Evolutionary conservation across 1,140 invertebrate genomes (phyloP), one percentile per base, ranked within the genome.

Genomic region (Lepeophtheirus salmonis): DNA sequence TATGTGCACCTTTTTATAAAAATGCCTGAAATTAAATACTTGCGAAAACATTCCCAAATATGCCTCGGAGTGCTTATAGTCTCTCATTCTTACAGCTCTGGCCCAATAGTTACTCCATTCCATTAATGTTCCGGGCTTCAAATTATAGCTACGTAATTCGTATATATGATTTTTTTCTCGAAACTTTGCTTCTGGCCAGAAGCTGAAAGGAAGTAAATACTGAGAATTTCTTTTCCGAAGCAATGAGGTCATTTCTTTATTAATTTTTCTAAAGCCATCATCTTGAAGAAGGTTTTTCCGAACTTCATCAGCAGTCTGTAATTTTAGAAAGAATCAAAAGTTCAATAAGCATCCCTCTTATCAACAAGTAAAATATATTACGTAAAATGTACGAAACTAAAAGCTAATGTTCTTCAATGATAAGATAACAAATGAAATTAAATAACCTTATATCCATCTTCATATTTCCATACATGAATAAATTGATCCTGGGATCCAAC

Each of bases 91-190:
- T 87, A 97, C 88, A 41, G 90, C 94, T 67, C 89, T 75, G 0
- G 91, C 89, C 94, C 92, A 97, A 73, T 95, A 94, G 71, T 97
- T 97, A 63, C 90, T 91, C 94, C 92, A 97, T 74, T 97, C 92
- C 65, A 97, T 95, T 89, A 97, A 95, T 1, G 91, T 96, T 22
- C 92, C 82, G 3, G 91, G 89, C 74, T 92, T 91, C 18, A 97
- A 73, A 66, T 86, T 81, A 67, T 88, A 88, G 64, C 84, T 89
- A 66, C 92, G 78, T 67, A 97, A 87, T 76, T 97, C 92, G 69
- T 97, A 97, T 64, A 92, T 85, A 68, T 88, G 84, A n/a, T 79
- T 78, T 6, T 73, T 49, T 16, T 25, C 54, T 61, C 88, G 75
- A n/a, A 80, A 78, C 62, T 79, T 74, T 6, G 88, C 83, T 61